Base-by-base conservation (phyloP, 2,797 vertebrate species). In the Vireo griseus region DNA sequence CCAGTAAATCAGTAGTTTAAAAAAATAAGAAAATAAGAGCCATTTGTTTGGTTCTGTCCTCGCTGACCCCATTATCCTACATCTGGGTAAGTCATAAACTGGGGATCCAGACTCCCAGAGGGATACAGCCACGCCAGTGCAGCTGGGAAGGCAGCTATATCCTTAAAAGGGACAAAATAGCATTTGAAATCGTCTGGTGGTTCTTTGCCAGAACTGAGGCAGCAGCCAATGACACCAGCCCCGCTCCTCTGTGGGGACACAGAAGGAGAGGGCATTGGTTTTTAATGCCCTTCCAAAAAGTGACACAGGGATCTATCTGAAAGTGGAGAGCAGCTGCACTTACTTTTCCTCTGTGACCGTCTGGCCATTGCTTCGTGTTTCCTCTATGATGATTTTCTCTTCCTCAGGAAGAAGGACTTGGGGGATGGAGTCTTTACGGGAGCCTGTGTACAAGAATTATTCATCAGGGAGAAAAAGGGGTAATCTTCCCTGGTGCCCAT, bases 331-430 rank as follows among this genome's bases (percentile, higher is more conserved):
- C 45, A n/a, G 26, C 29, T 1, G 4, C 21, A 66, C 99, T 97
- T 97, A 99, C 99, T 99, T 99, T 95, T 99, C 99, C 97, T 99
- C 99, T 0, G 98, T 99, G 67, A 99, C 98, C 0, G 98, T 99
- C 97, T 99, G 99, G 29, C 99, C 99, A 0, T 99, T 99, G 97
- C 99, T 99, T 97, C 98, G 98, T 91, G 98, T 99, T 97, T 99
- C 99, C 97, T 99, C 99, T 48, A 99, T 97, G 62, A 99, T 99
- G 92, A 99, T 99, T 97, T 99, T 99, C 96, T 99, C 99, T 89
- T 99, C 99, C 89, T 99, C 99, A 1, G 99, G 99, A 73, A 99
- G 98, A 65, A 99, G 98, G 80, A 99, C 99, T 96, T 99, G 99
- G 68, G 99, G 99, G 22, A 98, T 72, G 5, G 98, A 99, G 93